phyloP scores from a whole-genome alignment of 2,888 invertebrate species.

The Caenorhabditis wallacei region DNA sequence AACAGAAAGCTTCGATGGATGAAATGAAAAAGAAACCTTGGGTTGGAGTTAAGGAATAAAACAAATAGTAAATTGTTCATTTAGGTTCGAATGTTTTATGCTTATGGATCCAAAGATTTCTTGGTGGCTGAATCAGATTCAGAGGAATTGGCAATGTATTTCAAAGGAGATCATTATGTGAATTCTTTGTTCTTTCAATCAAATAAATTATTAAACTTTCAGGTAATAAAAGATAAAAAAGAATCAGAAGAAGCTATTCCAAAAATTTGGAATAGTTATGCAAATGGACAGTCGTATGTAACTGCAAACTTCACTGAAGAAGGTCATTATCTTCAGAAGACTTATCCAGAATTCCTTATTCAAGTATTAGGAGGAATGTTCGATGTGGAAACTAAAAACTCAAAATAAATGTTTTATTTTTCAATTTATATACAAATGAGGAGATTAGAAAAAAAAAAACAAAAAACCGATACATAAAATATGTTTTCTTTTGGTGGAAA shows the following conservation, averaged over 20 bases:
- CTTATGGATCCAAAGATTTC: constrained; percentile 54
- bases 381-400: constrained; percentile 14
- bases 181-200: background rate
- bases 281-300: constrained; percentile 31
- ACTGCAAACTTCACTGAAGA: constrained; percentile 58
- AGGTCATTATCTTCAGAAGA: constrained; percentile 64
- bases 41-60: constrained; percentile 12
- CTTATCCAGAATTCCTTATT: constrained; percentile 56
- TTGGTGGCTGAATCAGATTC: constrained; percentile 54
- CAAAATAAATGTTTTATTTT: constrained; percentile 23
- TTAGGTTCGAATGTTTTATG: constrained; percentile 56
- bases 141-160: constrained; percentile 51
- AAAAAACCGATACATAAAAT: constrained; percentile 18
- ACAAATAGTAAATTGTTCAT: background rate
- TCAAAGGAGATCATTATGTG: constrained; percentile 54
- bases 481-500: constrained; percentile 7
- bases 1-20: constrained; percentile 52
- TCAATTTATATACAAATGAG: constrained; percentile 8
- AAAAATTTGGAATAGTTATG: constrained; percentile 39
- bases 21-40: constrained; percentile 47
- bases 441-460: constrained; percentile 4
- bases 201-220: too few relatives aligned
- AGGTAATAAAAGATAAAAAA: constrained; percentile 49
- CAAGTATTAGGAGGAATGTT: constrained; percentile 50
- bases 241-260: constrained; percentile 46